phyloP scores from a whole-genome alignment of 2,113 vertebrate species.

The Misgurnus anguillicaudatus region DNA sequence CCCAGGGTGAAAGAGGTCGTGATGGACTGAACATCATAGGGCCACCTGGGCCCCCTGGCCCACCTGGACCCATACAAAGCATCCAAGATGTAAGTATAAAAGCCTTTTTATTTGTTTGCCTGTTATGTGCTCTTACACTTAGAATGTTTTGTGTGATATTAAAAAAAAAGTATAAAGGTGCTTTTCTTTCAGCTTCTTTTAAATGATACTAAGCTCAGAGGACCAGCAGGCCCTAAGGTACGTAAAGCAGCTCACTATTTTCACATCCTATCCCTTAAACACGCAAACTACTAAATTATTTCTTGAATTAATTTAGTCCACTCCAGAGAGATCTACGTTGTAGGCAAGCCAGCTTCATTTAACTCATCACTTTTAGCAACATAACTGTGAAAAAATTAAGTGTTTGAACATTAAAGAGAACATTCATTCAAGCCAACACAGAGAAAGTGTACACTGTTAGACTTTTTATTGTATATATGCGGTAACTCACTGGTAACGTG shows the following conservation, averaged over 20 bases:
- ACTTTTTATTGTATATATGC: too few species aligned
- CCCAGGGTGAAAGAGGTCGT: conserved; percentile 82
- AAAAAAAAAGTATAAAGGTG: not conserved
- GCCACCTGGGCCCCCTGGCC: conserved; percentile 83
- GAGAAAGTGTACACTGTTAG: too few species aligned
- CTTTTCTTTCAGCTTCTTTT: conserved; percentile 72
- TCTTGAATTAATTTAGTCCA: too few species aligned
- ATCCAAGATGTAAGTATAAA: conserved; percentile 77
- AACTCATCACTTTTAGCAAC: too few species aligned
- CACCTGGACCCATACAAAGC: conserved; percentile 74
- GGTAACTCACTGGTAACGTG: too few species aligned
- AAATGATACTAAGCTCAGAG: conserved; percentile 78
- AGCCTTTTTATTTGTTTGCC: not conserved
- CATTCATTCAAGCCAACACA: too few species aligned
- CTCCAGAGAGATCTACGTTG: too few species aligned
- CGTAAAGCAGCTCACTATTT: conserved; percentile 58
- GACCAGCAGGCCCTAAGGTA: conserved; percentile 78
- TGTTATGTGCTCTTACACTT: not conserved
- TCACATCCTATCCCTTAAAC: not conserved
- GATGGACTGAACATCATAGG: conserved; percentile 78
- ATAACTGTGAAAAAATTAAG: too few species aligned
- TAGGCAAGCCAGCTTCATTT: too few species aligned
- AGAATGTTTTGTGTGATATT: not conserved
- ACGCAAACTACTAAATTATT: too few species aligned
- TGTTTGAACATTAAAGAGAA: too few species aligned